phyloP scores from a whole-genome alignment of 1,140 invertebrate genomes.

The Papilio aristodemus region DNA sequence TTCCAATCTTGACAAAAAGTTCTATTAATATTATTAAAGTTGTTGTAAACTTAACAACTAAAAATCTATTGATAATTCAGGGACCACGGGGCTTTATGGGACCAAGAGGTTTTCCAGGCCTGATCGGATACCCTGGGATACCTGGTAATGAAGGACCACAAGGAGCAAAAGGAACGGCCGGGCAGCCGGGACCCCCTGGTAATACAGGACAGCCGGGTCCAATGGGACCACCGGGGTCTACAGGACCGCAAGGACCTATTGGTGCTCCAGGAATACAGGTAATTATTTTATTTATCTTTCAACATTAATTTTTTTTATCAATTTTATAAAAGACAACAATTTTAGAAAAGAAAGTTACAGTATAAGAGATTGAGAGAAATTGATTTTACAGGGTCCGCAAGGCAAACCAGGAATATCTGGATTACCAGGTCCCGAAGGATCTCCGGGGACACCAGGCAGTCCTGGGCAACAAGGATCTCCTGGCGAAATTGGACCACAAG shows the following conservation, averaged over 20 bases:
- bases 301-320: too few species aligned
- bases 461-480: slow-evolving; percentile 84
- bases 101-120: slow-evolving; percentile 88
- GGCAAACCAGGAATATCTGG: slow-evolving; percentile 88
- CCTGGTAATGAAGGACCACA: slow-evolving; percentile 87
- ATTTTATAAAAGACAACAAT: background rate
- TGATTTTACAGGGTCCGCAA: slow-evolving; percentile 82
- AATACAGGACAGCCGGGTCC: slow-evolving; percentile 85
- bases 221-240: slow-evolving; percentile 83
- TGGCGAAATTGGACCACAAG: slow-evolving; percentile 84
- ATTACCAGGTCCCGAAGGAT: slow-evolving; percentile 86
- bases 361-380: background rate
- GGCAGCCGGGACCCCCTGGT: slow-evolving; percentile 85
- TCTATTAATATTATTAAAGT: slow-evolving; percentile 4
- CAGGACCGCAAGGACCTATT: slow-evolving; percentile 84
- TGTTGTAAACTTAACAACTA: background rate
- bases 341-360: background rate
- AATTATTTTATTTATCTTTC: slow-evolving; percentile 37
- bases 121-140: slow-evolving; percentile 88
- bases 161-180: slow-evolving; percentile 87
- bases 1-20: background rate
- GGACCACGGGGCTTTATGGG: slow-evolving; percentile 91
- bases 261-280: slow-evolving; percentile 87
- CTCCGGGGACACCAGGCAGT: slow-evolving; percentile 87
- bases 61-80: slow-evolving; percentile 67